Percentiles rank a stretch among this genome's conserved stretches.
phyloP scores from a whole-genome alignment of 2,797 vertebrate species.

The Coracias cyanogaster region DNA sequence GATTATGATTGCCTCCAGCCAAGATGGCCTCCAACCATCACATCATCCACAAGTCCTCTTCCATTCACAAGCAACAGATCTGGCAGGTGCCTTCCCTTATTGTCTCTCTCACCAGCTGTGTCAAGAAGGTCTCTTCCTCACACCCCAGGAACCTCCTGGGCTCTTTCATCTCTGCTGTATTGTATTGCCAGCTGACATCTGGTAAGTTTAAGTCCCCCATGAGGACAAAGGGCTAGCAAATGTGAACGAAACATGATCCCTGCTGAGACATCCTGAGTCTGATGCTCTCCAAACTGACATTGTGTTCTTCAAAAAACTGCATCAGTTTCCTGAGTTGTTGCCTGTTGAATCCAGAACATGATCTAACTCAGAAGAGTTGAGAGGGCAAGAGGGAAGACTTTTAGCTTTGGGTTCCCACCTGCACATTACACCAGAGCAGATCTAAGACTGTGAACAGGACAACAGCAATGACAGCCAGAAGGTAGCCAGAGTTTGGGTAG shows the following conservation, averaged over 20 bases:
- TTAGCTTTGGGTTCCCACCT: neutral
- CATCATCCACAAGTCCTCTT: neutral
- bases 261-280: neutral
- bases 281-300: neutral
- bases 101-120: neutral
- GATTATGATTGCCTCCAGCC: too few relatives aligned
- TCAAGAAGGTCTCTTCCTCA: too few relatives aligned
- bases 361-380: neutral
- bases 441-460: neutral
- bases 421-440: neutral
- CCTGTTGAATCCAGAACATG: neutral
- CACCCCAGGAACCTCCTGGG: too few relatives aligned
- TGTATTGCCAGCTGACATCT: too few relatives aligned
- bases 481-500: too few relatives aligned
- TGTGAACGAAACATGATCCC: neutral
- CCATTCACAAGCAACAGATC: neutral
- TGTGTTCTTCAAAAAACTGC: neutral
- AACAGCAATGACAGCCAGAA: neutral
- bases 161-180: too few relatives aligned
- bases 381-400: neutral
- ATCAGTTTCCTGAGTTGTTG: neutral
- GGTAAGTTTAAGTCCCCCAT: neutral
- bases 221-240: neutral
- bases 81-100: neutral
- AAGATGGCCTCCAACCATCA: neutral